Evolutionary conservation across 2,797 vertebrate species (phyloP).

Genomic region (Muscicapa comitata): DNA sequence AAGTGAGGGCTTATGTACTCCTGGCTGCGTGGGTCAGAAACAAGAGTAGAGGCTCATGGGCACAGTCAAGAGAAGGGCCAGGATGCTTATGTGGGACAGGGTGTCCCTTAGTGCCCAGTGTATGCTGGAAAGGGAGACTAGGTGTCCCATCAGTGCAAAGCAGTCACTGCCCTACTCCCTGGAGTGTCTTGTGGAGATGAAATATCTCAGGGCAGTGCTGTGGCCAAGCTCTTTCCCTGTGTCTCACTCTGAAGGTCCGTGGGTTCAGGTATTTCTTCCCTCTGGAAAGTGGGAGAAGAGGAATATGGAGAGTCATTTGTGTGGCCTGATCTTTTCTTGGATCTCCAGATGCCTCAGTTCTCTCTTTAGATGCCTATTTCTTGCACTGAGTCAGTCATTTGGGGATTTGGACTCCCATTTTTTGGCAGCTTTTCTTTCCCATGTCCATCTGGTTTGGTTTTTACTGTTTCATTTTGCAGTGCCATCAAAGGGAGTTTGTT

Average conservation of each 20-base stretch:
- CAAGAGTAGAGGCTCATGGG: background rate
- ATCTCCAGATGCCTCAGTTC: constrained; percentile 26
- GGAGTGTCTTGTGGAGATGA: background rate
- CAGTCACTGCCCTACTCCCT: background rate
- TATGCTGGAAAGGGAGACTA: background rate
- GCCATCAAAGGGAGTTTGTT: constrained; percentile 52
- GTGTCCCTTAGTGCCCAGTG: background rate
- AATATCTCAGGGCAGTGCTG: background rate
- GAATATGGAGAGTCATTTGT: background rate
- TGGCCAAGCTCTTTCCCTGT: background rate
- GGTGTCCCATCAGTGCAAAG: background rate
- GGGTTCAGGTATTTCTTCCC: background rate
- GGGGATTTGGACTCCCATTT: constrained; percentile 28
- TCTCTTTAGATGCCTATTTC: constrained; percentile 25
- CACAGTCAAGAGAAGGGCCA: background rate
- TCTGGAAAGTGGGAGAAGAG: background rate
- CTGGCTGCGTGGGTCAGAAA: background rate
- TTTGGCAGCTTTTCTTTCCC: constrained; percentile 44
- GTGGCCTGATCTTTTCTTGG: constrained; percentile 46
- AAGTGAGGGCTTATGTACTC: background rate
- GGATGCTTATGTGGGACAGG: background rate
- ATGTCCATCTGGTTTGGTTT: constrained; percentile 49
- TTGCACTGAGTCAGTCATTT: constrained; percentile 26
- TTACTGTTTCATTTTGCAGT: constrained; percentile 40
- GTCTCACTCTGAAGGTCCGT: background rate